phyloP scores from a whole-genome alignment of 2,113 vertebrate genomes.

The Aythya baeri region DNA sequence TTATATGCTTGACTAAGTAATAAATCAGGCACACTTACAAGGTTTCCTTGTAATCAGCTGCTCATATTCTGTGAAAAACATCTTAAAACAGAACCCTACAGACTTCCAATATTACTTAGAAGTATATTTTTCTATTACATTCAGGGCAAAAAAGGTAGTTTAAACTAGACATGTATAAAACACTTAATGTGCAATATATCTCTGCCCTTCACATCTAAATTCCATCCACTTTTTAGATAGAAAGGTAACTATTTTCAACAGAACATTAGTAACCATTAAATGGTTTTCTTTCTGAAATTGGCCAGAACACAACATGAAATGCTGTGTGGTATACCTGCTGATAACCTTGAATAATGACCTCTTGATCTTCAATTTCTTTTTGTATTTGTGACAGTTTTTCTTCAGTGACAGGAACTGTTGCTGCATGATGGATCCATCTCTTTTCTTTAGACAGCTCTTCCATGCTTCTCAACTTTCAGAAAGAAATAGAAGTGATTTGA shows the following conservation, averaged over 20 bases:
- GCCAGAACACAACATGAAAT: background rate
- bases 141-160: background rate
- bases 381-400: constrained; percentile 84
- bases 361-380: constrained; percentile 90
- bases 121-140: background rate
- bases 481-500: background rate
- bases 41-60: background rate
- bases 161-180: background rate
- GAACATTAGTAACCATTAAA: background rate
- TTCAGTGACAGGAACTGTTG: constrained; percentile 67
- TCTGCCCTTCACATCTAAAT: background rate
- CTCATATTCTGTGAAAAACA: background rate
- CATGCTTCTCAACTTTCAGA: constrained; percentile 80
- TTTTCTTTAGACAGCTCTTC: constrained; percentile 81
- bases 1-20: background rate
- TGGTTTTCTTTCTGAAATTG: background rate
- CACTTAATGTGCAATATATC: rapidly evolving
- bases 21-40: background rate
- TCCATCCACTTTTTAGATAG: background rate
- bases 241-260: background rate
- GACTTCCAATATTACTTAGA: background rate
- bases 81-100: background rate
- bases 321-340: constrained; percentile 81
- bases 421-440: constrained; percentile 58
- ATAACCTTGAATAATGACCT: constrained; percentile 91